Base-by-base conservation (phyloP, 2,113 vertebrate species). In the Bubalus kerabau region DNA sequence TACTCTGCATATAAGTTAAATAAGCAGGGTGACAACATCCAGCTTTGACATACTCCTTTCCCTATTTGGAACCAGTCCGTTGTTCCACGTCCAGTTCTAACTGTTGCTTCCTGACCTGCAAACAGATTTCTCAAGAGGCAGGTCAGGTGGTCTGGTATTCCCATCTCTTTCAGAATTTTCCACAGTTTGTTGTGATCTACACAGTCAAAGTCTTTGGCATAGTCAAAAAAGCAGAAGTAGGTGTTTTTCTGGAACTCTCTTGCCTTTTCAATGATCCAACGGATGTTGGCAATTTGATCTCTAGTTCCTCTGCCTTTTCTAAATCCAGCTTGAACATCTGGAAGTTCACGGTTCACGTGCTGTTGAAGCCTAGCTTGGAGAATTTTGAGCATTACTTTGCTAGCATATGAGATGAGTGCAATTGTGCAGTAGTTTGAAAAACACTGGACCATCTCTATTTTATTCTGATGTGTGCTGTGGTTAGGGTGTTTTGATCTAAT, bases 211-310 rank as follows among this genome's bases (percentile, higher is more conserved):
- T 11, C 67, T 36, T 71, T 40, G 67, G 67, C 67, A 36, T 36
- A 71, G 67, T 71, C n/a, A 71, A 36, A 23, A 36, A 71, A 71
- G n/a, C 67, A 71, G 64, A 67, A 67, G 4, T 67, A 19, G n/a
- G 36, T 23, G n/a, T 71, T 71, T 36, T 71, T 71, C n/a, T 71
- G 67, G 67, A 71, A 71, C n/a, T 40, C n/a, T 40, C 7, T 71
- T 36, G 67, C 67, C 19, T 36, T 71, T 36, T 36, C n/a, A 23
- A 23, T 71, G n/a, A 71, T 36, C n/a, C 9, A 71, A 0, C 0
- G 5, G 67, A 40, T 71, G n/a, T 71, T 71, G n/a, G 19, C 67
- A 71, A 10, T 40, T 71, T 40, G 19, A 71, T 71, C n/a, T 71
- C 67, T 40, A 19, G 67, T 40, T 40, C n/a, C n/a, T 71, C 19